Base-by-base conservation (phyloP, 1,140 invertebrate species). In the Psix sp. region DNA sequence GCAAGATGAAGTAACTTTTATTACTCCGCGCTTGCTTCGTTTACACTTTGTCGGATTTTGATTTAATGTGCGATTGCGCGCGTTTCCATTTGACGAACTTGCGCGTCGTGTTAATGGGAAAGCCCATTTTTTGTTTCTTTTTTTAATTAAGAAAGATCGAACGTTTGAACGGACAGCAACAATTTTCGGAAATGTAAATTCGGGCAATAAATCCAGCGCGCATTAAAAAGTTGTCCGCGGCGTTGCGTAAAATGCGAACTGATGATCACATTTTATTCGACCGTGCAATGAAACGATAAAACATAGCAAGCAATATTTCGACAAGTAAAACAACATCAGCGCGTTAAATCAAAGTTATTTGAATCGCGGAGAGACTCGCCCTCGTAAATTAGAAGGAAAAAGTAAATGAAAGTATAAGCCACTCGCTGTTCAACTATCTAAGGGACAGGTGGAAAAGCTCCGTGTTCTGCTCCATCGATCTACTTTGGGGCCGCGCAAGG, bases 21-120 rank as follows among this genome's bases (percentile, higher is more conserved):
- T 76, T 76, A 71, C 66, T 48, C 20, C 42, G 21, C 63, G 42
- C 24, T 42, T 45, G 40, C 46, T 56, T 54, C 59, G 54, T 75
- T 75, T 70, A 54, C 66, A 68, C 57, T 57, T 70, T 65, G 65
- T 75, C 63, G 63, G 43, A 68, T 63, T 74, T 68, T 68, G 72
- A 68, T 68, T 74, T 57, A 62, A 21, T 21, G 42, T 21, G 3
- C 49, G 42, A 54, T 62, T 40, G 65, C 46, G 10, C 29, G 11
- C 35, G 49, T 38, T 67, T 67, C 57, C 52, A 57, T 51, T 57
- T 49, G 38, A 43, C 42, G 14, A 11, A 18, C 13, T 20, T 15
- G 7, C 38, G 35, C 31, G 15, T 21, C 7, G 51, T 38, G 26
- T 59, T 66, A 56, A 56, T 43, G 43, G 40, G 21, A 14, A 13